These are phyloP conservation scores for Cinara cedri DNA, from an alignment of 2,888 invertebrate species.

Conservation along the genomic window DNA sequence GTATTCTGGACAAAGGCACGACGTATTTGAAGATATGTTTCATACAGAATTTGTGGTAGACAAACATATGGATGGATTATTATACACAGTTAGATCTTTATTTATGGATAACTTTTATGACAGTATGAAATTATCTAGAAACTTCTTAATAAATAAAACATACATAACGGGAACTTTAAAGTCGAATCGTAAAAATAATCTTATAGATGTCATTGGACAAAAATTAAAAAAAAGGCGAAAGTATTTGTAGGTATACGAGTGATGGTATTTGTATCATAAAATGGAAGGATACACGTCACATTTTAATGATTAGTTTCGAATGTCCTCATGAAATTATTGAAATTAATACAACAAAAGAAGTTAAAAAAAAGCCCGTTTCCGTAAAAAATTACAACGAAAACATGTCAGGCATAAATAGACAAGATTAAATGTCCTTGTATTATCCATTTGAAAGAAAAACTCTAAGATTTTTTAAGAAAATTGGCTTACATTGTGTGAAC, in stretches of 20 bases:
- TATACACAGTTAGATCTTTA: constrained; percentile 34
- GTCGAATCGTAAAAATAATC: constrained; percentile 16
- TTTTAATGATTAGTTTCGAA: too few relatives aligned
- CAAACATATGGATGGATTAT: constrained; percentile 23
- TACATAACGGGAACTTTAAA: not conserved
- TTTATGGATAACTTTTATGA: constrained; percentile 45
- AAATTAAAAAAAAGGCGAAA: not conserved
- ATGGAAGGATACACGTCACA: too few relatives aligned
- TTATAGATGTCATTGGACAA: constrained; percentile 15
- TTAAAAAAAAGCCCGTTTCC: not conserved
- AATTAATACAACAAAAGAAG: constrained; percentile 2
- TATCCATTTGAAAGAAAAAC: constrained; percentile 14
- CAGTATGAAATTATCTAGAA: constrained; percentile 30
- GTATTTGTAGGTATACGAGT: too few relatives aligned
- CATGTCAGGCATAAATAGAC: constrained; percentile 1
- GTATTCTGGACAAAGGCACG: constrained; percentile 3
- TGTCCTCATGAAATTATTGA: constrained; percentile 4
- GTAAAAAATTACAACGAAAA: constrained; percentile 9
- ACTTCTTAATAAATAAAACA: not conserved
- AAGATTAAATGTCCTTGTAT: constrained; percentile 14
- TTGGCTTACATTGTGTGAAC: constrained; percentile 19
- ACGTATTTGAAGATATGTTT: not conserved
- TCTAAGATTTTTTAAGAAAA: constrained; percentile 24
- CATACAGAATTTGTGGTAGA: constrained; percentile 34
- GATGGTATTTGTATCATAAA: too few relatives aligned